Percentiles rank a stretch among this genome's conserved stretches.
These are phyloP conservation scores for Polypterus bichir DNA, from an alignment of 2,113 vertebrate genomes.

Conservation along the genomic window DNA sequence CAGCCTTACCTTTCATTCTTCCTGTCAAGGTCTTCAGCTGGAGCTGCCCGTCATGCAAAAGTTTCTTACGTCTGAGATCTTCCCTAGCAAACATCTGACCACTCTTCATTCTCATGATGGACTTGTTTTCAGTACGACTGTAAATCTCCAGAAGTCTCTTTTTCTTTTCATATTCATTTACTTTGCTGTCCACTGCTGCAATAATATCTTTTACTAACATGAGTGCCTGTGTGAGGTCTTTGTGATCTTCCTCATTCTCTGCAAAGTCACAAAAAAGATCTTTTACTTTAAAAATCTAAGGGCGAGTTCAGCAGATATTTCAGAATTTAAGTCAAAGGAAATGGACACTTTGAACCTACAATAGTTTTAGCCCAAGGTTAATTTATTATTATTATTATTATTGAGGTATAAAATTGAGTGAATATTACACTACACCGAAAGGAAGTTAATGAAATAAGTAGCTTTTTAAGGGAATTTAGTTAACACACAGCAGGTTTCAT, in stretches of 20 bases:
- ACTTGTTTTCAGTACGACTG: conserved; percentile 75
- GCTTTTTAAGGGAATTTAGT: too few species aligned
- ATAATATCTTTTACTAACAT: conserved; percentile 75
- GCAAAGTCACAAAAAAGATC: conserved; percentile 5
- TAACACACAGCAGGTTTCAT: too few species aligned
- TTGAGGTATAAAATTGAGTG: too few species aligned
- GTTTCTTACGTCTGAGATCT: conserved; percentile 73
- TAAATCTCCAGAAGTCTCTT: conserved; percentile 77
- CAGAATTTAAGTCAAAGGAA: too few species aligned
- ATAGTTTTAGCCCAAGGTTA: too few species aligned
- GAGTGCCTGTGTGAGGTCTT: conserved; percentile 64
- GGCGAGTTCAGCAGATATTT: too few species aligned
- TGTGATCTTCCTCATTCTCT: conserved; percentile 72
- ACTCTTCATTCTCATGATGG: conserved; percentile 90
- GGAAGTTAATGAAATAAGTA: too few species aligned
- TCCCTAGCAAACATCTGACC: conserved; percentile 91
- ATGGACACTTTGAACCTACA: too few species aligned
- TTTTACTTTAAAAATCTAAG: too few species aligned
- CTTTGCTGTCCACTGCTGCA: conserved; percentile 75
- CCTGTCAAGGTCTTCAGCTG: conserved; percentile 68
- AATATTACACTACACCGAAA: too few species aligned
- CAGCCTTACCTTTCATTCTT: conserved; percentile 65
- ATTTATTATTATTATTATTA: too few species aligned
- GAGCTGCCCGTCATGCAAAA: conserved; percentile 74
- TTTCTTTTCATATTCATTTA: conserved; percentile 84